Base-by-base conservation (phyloP, 2,113 vertebrate genomes). In the Casuarius casuarius region DNA sequence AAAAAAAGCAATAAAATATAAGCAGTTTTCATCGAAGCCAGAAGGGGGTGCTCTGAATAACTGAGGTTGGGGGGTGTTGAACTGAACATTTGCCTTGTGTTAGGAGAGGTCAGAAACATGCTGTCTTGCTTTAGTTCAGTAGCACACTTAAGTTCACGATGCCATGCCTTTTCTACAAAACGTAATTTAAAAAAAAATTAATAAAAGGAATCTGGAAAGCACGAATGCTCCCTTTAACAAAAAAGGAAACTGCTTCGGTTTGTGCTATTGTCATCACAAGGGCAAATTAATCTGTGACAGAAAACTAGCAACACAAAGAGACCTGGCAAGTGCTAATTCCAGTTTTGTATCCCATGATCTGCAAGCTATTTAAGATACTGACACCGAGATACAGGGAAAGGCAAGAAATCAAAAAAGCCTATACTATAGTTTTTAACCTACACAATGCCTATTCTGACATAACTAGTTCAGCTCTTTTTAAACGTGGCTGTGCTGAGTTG, bases 11-110 rank as follows among this genome's bases (percentile, higher is more conserved):
- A 94, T 67, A 67, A 79, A 86, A 54, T 12, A 66, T 18, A 68
- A 63, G 28, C 29, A 68, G 26, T 81, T 78, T 62, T 72, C n/a
- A 84, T 71, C 2, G 25, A 96, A 92, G 52, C 91, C 97, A 81
- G 89, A 86, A 97, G 95, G 42, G 87, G 93, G 96, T 95, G 92
- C 95, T 97, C 71, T 87, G 66, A 78, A 56, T 61, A 88, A 76
- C 63, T 16, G 67, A 81, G 67, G 72, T 25, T 31, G 29, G 75
- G 70, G 65, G 71, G 23, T 78, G 71, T 0, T 10, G 71, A 85
- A 82, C 49, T 28, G 33, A 94, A 35, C 61, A 71, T 49, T 65
- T 77, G 70, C 70, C 82, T 84, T 28, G 49, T 26, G 65, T 12
- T 66, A 84, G 6, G 7, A 38, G 67, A 90, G 76, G 87, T 85